Conservation (phyloP, 2,888 invertebrate genomes). For the Timandra comae region DNA sequence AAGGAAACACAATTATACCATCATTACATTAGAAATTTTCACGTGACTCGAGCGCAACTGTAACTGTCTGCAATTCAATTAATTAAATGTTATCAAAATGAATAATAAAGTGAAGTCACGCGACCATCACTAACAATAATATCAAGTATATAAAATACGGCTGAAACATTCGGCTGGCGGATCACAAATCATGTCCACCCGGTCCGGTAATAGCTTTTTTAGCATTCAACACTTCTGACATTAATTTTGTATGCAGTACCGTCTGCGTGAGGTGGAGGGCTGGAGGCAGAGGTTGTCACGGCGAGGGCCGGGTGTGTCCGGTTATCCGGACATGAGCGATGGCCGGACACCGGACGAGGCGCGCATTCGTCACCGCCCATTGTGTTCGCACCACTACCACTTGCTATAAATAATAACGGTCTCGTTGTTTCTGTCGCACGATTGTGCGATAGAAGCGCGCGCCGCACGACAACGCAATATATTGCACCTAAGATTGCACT, state of each 20-base stretch:
- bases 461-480: no score
- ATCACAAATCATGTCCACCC: conserved; percentile 13
- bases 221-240: conserved; percentile 22
- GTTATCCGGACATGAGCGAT: conserved; percentile 36
- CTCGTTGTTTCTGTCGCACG: conserved; percentile 16
- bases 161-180: no score
- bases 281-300: conserved; percentile 11
- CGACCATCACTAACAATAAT: no score
- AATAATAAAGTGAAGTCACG: no score
- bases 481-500: no score
- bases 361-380: conserved; percentile 43
- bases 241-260: conserved; percentile 23
- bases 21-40: no score
- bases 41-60: no score
- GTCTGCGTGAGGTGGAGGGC: conserved; percentile 13
- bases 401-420: conserved; percentile 17
- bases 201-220: conserved; percentile 21
- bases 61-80: no score
- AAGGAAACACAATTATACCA: no score
- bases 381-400: conserved; percentile 15
- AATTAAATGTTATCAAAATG: no score
- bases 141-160: no score
- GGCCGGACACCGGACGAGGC: conserved; percentile 34
- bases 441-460: conserved; percentile 9
- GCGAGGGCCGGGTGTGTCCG: conserved; percentile 30